Evolutionary conservation across 2,888 invertebrate species (phyloP).

Genomic region (Tuta absoluta): DNA sequence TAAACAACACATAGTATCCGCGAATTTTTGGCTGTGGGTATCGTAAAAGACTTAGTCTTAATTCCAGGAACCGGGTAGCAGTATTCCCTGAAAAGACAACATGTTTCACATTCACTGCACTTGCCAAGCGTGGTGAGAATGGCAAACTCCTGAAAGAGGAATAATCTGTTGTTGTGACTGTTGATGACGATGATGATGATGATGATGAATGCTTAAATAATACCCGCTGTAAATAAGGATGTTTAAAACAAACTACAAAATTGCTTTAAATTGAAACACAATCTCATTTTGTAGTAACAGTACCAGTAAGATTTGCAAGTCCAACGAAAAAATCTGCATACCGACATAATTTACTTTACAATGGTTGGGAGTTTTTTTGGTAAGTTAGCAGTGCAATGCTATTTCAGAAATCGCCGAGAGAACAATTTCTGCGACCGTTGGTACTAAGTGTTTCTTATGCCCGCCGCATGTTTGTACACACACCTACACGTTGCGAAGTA

Average conservation of each 20-base stretch:
- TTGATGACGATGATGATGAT: too few relatives aligned
- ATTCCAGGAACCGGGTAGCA: too few relatives aligned
- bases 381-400: constrained; percentile 4
- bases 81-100: too few relatives aligned
- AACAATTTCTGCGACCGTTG: constrained; percentile 23
- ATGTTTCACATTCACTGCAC: too few relatives aligned
- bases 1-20: background rate
- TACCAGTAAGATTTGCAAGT: background rate
- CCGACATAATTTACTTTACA: constrained; percentile 21
- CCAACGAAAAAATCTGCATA: constrained; percentile 13
- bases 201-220: too few relatives aligned
- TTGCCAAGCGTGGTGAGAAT: too few relatives aligned
- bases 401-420: background rate
- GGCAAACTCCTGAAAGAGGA: too few relatives aligned
- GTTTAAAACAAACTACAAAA: too few relatives aligned
- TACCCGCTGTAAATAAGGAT: too few relatives aligned
- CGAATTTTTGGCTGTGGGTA: too few relatives aligned
- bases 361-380: background rate
- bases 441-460: constrained; percentile 27
- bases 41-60: too few relatives aligned
- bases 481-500: background rate
- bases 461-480: constrained; percentile 21
- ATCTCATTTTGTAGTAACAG: background rate
- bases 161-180: too few relatives aligned
- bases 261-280: background rate